Base-by-base conservation (phyloP, 2,113 vertebrate species). In the Odobenus rosmarus region DNA sequence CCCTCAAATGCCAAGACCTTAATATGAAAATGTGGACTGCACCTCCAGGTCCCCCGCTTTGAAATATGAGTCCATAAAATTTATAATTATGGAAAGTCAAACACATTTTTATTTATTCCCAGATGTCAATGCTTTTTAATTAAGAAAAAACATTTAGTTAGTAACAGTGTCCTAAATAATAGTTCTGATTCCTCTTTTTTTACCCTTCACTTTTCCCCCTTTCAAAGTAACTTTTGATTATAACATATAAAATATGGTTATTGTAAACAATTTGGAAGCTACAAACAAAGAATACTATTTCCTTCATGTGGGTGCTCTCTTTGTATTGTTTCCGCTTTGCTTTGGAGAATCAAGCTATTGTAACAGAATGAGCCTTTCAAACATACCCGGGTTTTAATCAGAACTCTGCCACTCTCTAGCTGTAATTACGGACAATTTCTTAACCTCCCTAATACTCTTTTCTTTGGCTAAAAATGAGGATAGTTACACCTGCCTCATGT, bases 381-480 rank as follows among this genome's bases (percentile, higher is more conserved):
- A 86, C 72, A 86, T 24, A 83, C 16, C 42, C 88, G 42, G 57
- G 0, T 88, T 91, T 67, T 91, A 39, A 76, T 53, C 51, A 9
- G 33, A 46, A 69, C 15, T 71, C 55, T 77, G 11, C n/a, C 31
- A 85, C 61, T 64, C 77, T 42, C 59, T 90, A n/a, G 5, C 64
- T 89, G 8, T 83, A 26, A 61, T 83, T 92, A 69, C 59, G 36
- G 31, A 86, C 42, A 61, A 10, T 86, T 91, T 23, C 64, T 91
- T 88, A 82, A 82, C 6, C 31, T 79, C 46, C 79, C 26, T 62
- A 39, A 97, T 81, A 77, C 24, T 89, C 46, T 64, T 93, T 84
- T 61, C 36, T 96, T 88, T 72, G 36, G 18, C 82, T 95, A 84
- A 96, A 83, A 97, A 72, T 55, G 7, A 95, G 21, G 39, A 69